Evolutionary conservation across 1,140 invertebrate genomes (phyloP), one percentile per base, ranked within the genome.

Genomic region (Platyura marginata): DNA sequence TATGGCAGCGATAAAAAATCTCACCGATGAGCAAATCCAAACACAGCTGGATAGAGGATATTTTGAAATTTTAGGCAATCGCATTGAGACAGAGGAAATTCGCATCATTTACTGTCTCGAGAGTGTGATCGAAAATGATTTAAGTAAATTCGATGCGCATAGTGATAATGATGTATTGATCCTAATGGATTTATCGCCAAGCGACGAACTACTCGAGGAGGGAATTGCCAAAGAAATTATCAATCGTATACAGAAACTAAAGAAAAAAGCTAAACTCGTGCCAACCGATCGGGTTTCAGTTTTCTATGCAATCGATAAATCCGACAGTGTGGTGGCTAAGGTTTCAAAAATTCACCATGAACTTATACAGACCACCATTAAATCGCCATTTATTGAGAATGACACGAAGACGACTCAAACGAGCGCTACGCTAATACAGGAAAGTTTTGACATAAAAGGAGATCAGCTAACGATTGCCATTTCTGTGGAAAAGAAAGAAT

Each of bases 191-290:
- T 68, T 82, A 33, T 81, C 78, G 0, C 78, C 86, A 2, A 89
- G 94, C 63, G 77, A 88, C 51, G 74, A 77, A 2, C 83, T 97
- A 81, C 64, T 87, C 44, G 81, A 94, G 57, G 93, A 98, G 71
- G 90, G 90, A 21, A 67, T 82, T 44, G 85, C 89, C 1, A 69
- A 95, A 44, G 95, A 98, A 67, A 78, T 98, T 8, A 90, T 96
- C 21, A 98, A 98, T 59, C 74, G 94, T 35, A 74, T 99, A 32
- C 96, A 99, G 56, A 96, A 95, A 64, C 65, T 98, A 0, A 69
- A 95, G n/a, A 98, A 98, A 62, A 92, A 94, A 61, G 92, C 88
- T 2, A 79, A 87, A 54, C 66, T 98, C 11, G 79, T 93, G 16
- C 91, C 93, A 1, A 83, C 87, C 9, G 92, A 98, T 66, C 74